Percentiles rank a stretch among this genome's conserved stretches.
phyloP scores from a whole-genome alignment of 2,797 vertebrate species.

The Crenichthys baileyi region DNA sequence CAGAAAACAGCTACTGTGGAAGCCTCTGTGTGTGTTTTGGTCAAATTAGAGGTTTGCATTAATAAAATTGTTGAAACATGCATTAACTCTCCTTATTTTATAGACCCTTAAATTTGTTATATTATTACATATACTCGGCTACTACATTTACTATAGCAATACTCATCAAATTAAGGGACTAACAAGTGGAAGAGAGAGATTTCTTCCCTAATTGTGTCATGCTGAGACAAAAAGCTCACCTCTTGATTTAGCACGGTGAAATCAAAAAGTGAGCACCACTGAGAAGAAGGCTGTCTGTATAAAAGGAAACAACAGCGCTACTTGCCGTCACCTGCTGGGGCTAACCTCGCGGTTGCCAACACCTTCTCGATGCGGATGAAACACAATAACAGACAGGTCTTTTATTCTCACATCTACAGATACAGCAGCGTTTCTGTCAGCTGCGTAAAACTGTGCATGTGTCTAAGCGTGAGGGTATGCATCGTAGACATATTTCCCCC shows the following conservation, averaged over 20 bases:
- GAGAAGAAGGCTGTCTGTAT: constrained; percentile 64
- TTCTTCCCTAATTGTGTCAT: constrained; percentile 58
- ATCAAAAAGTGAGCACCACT: constrained; percentile 44
- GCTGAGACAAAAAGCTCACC: constrained; percentile 52
- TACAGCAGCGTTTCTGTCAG: constrained; percentile 70
- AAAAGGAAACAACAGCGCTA: constrained; percentile 66
- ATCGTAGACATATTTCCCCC: constrained; percentile 78
- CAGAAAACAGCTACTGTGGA: constrained; percentile 51
- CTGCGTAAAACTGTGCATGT: constrained; percentile 39
- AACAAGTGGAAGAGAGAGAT: constrained; percentile 41
- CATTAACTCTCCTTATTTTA: neutral
- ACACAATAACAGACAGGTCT: constrained; percentile 72
- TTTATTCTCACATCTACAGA: constrained; percentile 73
- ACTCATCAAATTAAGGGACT: constrained; percentile 10
- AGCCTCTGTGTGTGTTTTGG: constrained; percentile 23
- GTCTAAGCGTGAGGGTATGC: constrained; percentile 59
- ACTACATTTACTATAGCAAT: neutral
- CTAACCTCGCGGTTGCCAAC: constrained; percentile 70
- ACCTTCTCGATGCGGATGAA: constrained; percentile 65
- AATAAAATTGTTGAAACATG: neutral
- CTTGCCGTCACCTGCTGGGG: constrained; percentile 76
- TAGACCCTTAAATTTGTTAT: constrained; percentile 4
- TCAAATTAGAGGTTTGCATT: constrained; percentile 38
- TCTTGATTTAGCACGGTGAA: constrained; percentile 50
- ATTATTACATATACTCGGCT: constrained; percentile 1